Percentiles rank a stretch among this genome's conserved stretches.
Conservation (phyloP, 2,797 vertebrate species). For the Labeo calbasu region DNA sequence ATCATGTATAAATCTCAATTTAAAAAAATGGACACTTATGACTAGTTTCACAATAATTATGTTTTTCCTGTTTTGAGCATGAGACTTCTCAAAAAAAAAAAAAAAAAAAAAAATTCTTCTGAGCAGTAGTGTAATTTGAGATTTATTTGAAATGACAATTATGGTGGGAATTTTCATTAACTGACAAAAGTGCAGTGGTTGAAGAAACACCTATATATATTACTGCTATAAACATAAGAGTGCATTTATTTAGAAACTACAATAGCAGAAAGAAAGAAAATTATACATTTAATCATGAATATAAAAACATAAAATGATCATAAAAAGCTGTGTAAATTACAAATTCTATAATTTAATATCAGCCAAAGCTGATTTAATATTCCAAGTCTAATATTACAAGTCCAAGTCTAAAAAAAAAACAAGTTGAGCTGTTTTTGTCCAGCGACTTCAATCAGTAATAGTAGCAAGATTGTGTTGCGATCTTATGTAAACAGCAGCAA, state of each 20-base stretch:
- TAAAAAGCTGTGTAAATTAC: background rate
- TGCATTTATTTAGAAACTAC: background rate
- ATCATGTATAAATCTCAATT: no score
- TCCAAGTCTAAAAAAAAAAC: background rate
- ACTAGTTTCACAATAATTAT: no score
- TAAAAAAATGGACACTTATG: no score
- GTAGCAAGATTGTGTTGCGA: background rate
- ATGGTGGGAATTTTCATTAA: background rate
- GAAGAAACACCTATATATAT: background rate
- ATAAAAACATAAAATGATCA: background rate
- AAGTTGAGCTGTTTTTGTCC: background rate
- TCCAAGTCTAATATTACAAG: background rate
- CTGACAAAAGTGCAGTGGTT: background rate
- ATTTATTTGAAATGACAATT: background rate
- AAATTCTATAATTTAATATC: background rate
- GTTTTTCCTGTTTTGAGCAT: background rate
- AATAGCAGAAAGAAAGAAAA: background rate
- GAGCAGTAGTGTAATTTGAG: background rate
- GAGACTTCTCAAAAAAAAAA: background rate
- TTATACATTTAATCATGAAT: background rate
- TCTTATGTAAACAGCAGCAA: conserved; percentile 2
- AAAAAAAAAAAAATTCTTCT: background rate
- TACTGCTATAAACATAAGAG: background rate
- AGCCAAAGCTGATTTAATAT: background rate
- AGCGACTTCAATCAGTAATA: background rate